Conservation (phyloP, 2,113 vertebrate genomes). For the Etheostoma spectabile region DNA sequence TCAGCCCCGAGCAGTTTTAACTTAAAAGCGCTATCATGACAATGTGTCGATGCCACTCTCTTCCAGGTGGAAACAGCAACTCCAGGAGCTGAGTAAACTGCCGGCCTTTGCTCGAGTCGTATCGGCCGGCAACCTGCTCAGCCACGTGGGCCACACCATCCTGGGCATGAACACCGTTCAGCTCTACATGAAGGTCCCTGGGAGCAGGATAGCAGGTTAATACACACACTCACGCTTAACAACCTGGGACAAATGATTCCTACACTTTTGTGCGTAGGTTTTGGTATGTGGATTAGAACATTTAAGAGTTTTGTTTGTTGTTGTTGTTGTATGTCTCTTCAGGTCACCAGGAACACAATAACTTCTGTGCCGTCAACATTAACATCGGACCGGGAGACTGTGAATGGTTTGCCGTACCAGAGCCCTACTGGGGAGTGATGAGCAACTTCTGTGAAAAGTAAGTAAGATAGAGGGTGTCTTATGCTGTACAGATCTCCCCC, state of each 20-base stretch:
- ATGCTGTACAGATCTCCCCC: too few species aligned
- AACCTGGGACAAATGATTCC: too few species aligned
- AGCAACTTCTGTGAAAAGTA: constrained; percentile 99
- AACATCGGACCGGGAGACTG: constrained; percentile 99
- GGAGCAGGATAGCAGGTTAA: constrained; percentile 94
- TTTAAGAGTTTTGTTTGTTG: background rate
- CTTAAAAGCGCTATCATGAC: background rate
- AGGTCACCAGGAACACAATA: constrained; percentile 99
- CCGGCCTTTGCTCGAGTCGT: constrained; percentile 97
- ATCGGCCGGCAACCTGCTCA: constrained; percentile 97
- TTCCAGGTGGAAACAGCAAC: constrained; percentile 96
- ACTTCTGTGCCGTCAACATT: constrained; percentile 99
- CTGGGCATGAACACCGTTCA: constrained; percentile 99
- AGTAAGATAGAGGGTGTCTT: constrained; percentile 7
- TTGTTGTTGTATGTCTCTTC: background rate
- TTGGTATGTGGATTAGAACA: background rate
- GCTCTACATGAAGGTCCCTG: constrained; percentile 98
- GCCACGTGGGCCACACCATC: constrained; percentile 97
- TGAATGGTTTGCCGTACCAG: constrained; percentile 98
- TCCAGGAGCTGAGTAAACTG: constrained; percentile 98
- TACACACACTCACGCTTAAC: background rate
- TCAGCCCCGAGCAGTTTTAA: background rate
- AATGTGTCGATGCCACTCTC: background rate
- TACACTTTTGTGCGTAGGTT: too few species aligned
- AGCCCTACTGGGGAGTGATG: constrained; percentile 98